phyloP scores from a whole-genome alignment of 2,113 vertebrate species.

The Syngnathus floridae region DNA sequence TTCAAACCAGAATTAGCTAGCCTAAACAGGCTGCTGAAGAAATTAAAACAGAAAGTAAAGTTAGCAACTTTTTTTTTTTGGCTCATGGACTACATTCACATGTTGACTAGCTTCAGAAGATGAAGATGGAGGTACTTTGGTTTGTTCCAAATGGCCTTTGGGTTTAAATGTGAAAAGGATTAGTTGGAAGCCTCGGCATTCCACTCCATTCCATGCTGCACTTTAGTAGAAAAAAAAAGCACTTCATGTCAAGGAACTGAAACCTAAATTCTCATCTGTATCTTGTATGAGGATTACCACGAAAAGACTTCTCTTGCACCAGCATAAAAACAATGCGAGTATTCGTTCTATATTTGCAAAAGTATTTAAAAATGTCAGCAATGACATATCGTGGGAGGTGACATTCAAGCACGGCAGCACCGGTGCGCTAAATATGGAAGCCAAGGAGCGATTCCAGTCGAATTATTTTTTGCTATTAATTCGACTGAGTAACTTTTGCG shows the following conservation, averaged over 20 bases:
- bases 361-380: slow-evolving; percentile 31
- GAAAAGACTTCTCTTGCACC: neutral
- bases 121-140: neutral
- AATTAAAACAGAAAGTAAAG: too few species aligned
- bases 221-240: neutral
- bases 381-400: slow-evolving; percentile 43
- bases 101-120: neutral
- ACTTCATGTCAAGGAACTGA: neutral
- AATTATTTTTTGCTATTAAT: slow-evolving; percentile 36
- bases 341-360: slow-evolving; percentile 26
- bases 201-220: neutral
- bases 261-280: neutral
- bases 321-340: slow-evolving; percentile 17
- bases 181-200: neutral
- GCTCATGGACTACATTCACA: neutral
- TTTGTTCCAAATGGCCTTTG: neutral
- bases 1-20: too few species aligned
- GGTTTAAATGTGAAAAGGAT: neutral
- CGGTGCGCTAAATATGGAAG: slow-evolving; percentile 13
- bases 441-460: slow-evolving; percentile 14
- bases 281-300: neutral
- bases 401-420: slow-evolving; percentile 31
- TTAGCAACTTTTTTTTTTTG: neutral
- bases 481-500: slow-evolving; percentile 13
- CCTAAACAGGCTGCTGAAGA: too few species aligned